Percentiles rank a stretch among this genome's conserved stretches.
These are phyloP conservation scores for Helicoverpa assulta DNA, from an alignment of 2,888 invertebrate genomes.

Conservation along the genomic window DNA sequence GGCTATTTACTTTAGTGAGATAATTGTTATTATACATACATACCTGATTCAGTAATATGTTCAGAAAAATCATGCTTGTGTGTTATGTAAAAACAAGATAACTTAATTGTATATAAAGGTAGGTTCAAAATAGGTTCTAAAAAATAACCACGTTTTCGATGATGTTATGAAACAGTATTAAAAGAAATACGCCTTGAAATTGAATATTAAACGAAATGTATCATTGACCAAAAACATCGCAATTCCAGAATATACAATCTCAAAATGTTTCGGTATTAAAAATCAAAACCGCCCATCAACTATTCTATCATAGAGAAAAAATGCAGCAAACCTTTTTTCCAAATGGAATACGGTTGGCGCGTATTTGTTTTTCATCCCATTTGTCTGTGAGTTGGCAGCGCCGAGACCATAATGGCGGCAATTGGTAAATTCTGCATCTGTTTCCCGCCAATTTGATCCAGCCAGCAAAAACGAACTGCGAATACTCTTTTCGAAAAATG, in stretches of 20 bases:
- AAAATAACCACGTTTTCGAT: no score
- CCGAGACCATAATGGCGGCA: constrained; percentile 35
- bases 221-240: no score
- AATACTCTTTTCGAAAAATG: neutral
- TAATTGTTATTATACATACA: no score
- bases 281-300: constrained; percentile 2
- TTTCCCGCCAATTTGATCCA: constrained; percentile 30
- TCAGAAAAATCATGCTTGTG: no score
- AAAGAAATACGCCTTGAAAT: no score
- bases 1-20: neutral
- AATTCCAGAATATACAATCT: no score
- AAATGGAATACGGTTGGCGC: constrained; percentile 23
- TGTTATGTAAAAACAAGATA: no score
- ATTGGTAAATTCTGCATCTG: constrained; percentile 37
- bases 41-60: no score
- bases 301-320: constrained; percentile 19
- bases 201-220: no score
- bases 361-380: constrained; percentile 45
- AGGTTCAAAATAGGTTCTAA: no score
- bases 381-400: constrained; percentile 36
- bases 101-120: no score
- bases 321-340: constrained; percentile 10
- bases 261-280: neutral
- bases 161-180: no score
- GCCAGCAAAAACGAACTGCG: neutral